Evolutionary conservation across 2,797 vertebrate genomes (phyloP).

Genomic region (Tamandua tetradactyla): DNA sequence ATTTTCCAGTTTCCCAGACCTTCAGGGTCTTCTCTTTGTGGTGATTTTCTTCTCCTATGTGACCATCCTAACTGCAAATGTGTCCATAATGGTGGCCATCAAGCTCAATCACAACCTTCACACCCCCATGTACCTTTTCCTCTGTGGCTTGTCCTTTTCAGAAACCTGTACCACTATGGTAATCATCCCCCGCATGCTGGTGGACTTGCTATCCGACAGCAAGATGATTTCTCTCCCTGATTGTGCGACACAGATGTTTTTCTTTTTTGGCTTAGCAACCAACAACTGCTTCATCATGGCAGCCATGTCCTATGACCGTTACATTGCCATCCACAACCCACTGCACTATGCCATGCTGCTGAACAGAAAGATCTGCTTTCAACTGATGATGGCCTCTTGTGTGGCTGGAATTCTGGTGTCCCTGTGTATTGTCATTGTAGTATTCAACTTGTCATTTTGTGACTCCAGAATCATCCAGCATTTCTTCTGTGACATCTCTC

Average conservation of each 20-base stretch:
- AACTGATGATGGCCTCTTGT: conserved; percentile 34
- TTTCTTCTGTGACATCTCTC: conserved; percentile 66
- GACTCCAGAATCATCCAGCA: conserved; percentile 53
- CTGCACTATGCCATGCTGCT: conserved; percentile 52
- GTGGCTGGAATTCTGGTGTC: conserved; percentile 37
- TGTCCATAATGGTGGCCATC: conserved; percentile 66
- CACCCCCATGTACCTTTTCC: conserved; percentile 71
- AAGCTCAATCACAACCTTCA: conserved; percentile 69
- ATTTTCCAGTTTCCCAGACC: conserved; percentile 63
- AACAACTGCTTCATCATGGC: conserved; percentile 73
- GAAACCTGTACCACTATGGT: conserved; percentile 63
- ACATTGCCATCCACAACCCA: conserved; percentile 57
- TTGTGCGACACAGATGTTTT: conserved; percentile 73
- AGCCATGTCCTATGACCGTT: conserved; percentile 68
- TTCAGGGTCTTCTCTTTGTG: conserved; percentile 65
- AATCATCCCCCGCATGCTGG: conserved; percentile 47
- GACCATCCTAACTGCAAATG: conserved; percentile 62
- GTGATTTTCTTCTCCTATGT: conserved; percentile 59
- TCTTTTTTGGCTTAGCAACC: conserved; percentile 64
- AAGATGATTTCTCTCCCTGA: conserved; percentile 59
- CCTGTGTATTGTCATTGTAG: background rate
- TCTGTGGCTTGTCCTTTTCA: conserved; percentile 66
- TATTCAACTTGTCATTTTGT: conserved; percentile 69
- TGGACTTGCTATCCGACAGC: conserved; percentile 44
- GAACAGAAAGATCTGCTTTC: conserved; percentile 30